Percentiles rank a stretch among this genome's conserved stretches.
phyloP scores from a whole-genome alignment of 2,888 invertebrate species.

The Brachynemurus nebulosus region DNA sequence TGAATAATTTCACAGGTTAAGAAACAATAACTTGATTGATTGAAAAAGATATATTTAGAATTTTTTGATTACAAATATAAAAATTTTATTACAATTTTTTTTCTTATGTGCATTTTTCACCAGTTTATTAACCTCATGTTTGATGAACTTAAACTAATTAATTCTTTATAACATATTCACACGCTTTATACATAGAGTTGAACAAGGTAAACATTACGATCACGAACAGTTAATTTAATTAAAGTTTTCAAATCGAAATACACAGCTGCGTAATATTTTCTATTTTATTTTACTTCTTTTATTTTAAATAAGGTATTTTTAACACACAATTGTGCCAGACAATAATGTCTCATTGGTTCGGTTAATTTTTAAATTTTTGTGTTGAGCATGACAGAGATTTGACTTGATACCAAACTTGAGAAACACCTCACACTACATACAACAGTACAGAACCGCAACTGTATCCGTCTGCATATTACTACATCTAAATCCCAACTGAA shows the following conservation, averaged over 20 bases:
- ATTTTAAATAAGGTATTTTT: not conserved
- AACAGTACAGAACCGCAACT: not conserved
- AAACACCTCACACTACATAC: not conserved
- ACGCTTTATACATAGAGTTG: slow-evolving; percentile 4
- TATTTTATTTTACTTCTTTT: not conserved
- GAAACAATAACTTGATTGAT: no score
- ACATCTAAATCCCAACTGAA: slow-evolving; percentile 1
- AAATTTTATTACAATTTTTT: no score
- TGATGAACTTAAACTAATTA: slow-evolving; percentile 7
- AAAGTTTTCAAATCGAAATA: no score
- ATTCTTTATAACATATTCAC: slow-evolving; percentile 5
- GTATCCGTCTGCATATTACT: not conserved
- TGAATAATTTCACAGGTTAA: no score
- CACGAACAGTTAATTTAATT: slow-evolving; percentile 5
- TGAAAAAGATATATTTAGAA: not conserved
- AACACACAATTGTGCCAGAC: not conserved
- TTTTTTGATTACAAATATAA: no score
- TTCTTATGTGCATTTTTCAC: slow-evolving; percentile 4
- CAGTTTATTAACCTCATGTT: slow-evolving; percentile 7
- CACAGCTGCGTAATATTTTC: no score
- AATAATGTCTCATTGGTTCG: not conserved
- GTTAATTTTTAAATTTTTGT: not conserved
- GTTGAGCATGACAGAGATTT: not conserved
- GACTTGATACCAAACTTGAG: not conserved
- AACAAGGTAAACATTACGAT: slow-evolving; percentile 2